Evolutionary conservation across 2,113 vertebrate genomes (phyloP).

Genomic region (Alosa alosa): DNA sequence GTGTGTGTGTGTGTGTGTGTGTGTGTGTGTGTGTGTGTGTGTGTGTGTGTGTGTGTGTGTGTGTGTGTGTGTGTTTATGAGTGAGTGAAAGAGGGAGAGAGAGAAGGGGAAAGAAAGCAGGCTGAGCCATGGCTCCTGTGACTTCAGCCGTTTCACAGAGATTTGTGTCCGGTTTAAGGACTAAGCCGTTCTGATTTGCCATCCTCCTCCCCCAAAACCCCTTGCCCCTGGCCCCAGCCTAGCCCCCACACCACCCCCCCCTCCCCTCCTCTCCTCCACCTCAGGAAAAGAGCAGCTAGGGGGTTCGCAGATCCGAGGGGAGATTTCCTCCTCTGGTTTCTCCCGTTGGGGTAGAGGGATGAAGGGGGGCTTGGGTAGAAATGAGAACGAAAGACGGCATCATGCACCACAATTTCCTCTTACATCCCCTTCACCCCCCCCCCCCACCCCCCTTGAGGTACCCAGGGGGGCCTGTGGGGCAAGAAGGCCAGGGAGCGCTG

Average conservation of each 20-base stretch:
- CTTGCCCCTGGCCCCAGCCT: conserved; percentile 40
- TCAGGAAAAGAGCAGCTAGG: not conserved
- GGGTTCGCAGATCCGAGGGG: conserved; percentile 57
- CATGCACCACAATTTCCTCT: conserved; percentile 65
- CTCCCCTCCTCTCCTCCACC: conserved; percentile 44
- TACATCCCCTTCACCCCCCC: conserved; percentile 37
- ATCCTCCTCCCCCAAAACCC: conserved; percentile 27
- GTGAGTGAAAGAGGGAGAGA: not conserved
- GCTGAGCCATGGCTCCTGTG: not conserved
- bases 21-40: not conserved
- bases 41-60: not conserved
- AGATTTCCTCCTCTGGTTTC: conserved; percentile 65
- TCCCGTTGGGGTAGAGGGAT: conserved; percentile 52
- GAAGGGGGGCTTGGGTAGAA: conserved; percentile 62
- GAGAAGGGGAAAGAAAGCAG: not conserved
- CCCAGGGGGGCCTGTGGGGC: not conserved
- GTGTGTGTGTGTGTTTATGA: not conserved
- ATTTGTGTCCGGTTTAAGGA: conserved; percentile 59
- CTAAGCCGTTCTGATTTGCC: conserved; percentile 67
- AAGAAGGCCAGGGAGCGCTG: not conserved
- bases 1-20: not conserved
- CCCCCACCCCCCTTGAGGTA: conserved; percentile 10
- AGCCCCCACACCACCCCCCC: conserved; percentile 31
- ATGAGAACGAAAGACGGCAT: conserved; percentile 66
- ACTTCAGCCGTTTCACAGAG: conserved; percentile 57